Evolutionary conservation across 2,797 vertebrate species (phyloP).

Genomic region (Micromesistius poutassou): DNA sequence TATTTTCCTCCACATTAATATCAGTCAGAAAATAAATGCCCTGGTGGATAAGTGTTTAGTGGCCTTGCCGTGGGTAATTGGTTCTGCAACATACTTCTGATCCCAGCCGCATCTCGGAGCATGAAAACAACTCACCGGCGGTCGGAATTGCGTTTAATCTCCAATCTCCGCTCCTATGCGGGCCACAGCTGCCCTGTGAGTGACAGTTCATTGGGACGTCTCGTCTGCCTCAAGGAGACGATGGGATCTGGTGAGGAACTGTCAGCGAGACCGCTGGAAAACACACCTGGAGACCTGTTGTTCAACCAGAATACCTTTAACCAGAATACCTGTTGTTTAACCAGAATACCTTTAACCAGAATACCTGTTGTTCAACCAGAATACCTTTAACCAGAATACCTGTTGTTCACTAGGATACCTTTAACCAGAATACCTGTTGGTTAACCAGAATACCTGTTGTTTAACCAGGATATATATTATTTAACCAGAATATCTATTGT

Average conservation of each 20-base stretch:
- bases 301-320: not conserved
- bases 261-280: constrained; percentile 38
- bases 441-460: constrained; percentile 41
- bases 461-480: not conserved
- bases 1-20: constrained; percentile 48
- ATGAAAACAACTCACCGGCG: constrained; percentile 54
- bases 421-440: constrained; percentile 15
- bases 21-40: constrained; percentile 26
- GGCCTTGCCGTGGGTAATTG: constrained; percentile 55
- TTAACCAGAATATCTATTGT: constrained; percentile 20
- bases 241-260: constrained; percentile 55
- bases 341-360: constrained; percentile 30
- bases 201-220: constrained; percentile 52
- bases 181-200: constrained; percentile 57
- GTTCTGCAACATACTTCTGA: constrained; percentile 49
- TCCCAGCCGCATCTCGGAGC: constrained; percentile 35
- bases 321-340: constrained; percentile 23
- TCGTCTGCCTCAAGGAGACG: constrained; percentile 55
- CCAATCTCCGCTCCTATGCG: constrained; percentile 58
- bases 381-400: constrained; percentile 24
- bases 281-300: constrained; percentile 38
- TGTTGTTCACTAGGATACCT: too few relatives aligned
- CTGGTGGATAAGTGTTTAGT: constrained; percentile 27
- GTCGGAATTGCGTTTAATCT: constrained; percentile 54
- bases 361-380: constrained; percentile 37